Conservation (phyloP, 1,140 invertebrate genomes). For the Laupala kohalensis region DNA sequence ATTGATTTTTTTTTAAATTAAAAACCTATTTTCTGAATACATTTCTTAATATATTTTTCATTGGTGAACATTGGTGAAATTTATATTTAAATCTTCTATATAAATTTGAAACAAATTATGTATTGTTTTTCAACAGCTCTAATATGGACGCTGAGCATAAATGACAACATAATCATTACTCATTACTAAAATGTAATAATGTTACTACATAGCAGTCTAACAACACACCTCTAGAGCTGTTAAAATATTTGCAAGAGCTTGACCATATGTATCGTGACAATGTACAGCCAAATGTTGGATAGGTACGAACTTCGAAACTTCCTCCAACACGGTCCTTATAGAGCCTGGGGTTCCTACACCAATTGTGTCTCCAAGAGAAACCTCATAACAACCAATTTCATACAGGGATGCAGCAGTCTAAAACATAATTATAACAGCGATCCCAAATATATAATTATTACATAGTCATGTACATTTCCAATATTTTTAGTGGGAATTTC, state of each 20-base stretch:
- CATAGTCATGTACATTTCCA: background rate
- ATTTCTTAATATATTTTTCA: too few species aligned
- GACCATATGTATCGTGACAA: conserved; percentile 97
- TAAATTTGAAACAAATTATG: too few species aligned
- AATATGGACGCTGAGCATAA: too few species aligned
- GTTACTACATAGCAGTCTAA: too few species aligned
- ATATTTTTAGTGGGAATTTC: too few species aligned
- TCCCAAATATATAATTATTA: background rate
- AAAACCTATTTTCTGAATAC: too few species aligned
- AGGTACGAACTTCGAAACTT: conserved; percentile 51
- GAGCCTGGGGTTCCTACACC: conserved; percentile 85
- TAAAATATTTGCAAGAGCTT: conserved; percentile 86
- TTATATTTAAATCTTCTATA: too few species aligned
- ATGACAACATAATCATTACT: too few species aligned
- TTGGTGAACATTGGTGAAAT: too few species aligned
- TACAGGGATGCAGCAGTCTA: conserved; percentile 54
- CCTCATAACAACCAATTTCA: conserved; percentile 82
- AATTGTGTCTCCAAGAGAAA: conserved; percentile 95
- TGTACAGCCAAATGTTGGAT: conserved; percentile 75
- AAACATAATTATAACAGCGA: background rate
- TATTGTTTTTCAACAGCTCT: too few species aligned
- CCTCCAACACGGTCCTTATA: conserved; percentile 61
- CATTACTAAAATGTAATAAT: too few species aligned
- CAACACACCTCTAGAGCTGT: conserved; percentile 60
- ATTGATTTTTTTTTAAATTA: too few species aligned